Evolutionary conservation across 2,113 vertebrate species (phyloP).

Genomic region (Lepisosteus oculatus): DNA sequence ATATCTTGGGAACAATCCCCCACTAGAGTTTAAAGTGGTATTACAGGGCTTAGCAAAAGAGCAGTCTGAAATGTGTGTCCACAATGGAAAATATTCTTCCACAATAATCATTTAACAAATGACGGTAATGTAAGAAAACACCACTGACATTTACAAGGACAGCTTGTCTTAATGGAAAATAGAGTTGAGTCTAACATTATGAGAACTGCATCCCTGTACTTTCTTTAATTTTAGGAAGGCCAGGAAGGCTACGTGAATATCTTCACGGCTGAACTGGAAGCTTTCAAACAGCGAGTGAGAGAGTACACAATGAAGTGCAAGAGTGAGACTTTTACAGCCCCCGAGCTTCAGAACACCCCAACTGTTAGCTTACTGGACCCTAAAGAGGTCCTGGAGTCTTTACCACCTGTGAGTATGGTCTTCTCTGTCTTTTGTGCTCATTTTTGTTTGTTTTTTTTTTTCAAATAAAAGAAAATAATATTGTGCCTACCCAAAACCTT

Average conservation of each 20-base stretch:
- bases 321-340: constrained; percentile 49
- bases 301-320: constrained; percentile 67
- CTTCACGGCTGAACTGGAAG: constrained; percentile 88
- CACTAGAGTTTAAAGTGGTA: too few species aligned
- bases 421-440: neutral
- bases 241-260: constrained; percentile 90
- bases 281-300: constrained; percentile 86
- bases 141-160: too few species aligned
- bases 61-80: too few species aligned
- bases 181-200: constrained; percentile 3
- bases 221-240: constrained; percentile 65
- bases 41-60: too few species aligned
- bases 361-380: constrained; percentile 59
- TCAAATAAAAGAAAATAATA: neutral
- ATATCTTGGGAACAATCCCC: too few species aligned
- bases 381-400: constrained; percentile 70
- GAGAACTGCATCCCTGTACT: too few species aligned
- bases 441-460: neutral
- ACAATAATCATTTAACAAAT: too few species aligned
- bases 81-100: too few species aligned
- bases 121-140: too few species aligned
- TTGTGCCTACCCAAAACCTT: too few species aligned
- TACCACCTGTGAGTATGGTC: constrained; percentile 69
- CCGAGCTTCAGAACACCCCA: constrained; percentile 48
- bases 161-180: neutral